Evolutionary conservation across 2,888 invertebrate genomes (phyloP), one percentile per base, ranked within the genome.

Genomic region (Drosophila sordidula): DNA sequence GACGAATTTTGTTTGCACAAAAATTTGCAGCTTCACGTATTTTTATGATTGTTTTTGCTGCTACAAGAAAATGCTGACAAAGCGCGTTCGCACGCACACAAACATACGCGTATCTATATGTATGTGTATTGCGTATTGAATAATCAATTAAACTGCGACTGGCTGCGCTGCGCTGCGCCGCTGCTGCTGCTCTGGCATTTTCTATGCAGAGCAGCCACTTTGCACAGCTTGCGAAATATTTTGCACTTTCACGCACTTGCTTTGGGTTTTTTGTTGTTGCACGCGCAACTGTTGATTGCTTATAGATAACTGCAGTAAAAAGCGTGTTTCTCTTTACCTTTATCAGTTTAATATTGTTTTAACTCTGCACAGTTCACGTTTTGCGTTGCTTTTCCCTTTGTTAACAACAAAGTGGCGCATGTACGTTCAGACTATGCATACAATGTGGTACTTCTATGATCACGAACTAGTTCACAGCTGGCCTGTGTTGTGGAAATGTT

Each of bases 91-190:
- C 46, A 59, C 50, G 45, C 32, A 38, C 36, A 67, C 54, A 63
- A 14, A 58, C 34, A 50, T 63, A 58, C 6, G 11, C 29, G 9
- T 22, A 42, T 26, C 45, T 62, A 46, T 59, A 16, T 26, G 34
- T 62, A 34, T 46, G 62, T 75, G 73, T 86, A 69, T 80, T 83
- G 66, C 76, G 87, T 83, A 87, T 83, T 83, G 88, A 83, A 83
- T 83, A 83, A 83, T 83, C 83, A 83, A 83, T 83, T 87, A 73
- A 85, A 85, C 59, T 74, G 65, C 44, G 76, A 65, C 45, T 47
- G 61, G 55, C 57, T 61, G 52, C 29, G 29, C 29, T 9, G 29
- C 29, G 29, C 25, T 55, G 61, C 26, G 38, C 16, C 14, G 57
- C 45, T 56, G 52, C 39, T 45, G 47, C 16, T 44, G 16, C 87